phyloP scores from a whole-genome alignment of 2,113 vertebrate genomes.

The Neofelis nebulosa region DNA sequence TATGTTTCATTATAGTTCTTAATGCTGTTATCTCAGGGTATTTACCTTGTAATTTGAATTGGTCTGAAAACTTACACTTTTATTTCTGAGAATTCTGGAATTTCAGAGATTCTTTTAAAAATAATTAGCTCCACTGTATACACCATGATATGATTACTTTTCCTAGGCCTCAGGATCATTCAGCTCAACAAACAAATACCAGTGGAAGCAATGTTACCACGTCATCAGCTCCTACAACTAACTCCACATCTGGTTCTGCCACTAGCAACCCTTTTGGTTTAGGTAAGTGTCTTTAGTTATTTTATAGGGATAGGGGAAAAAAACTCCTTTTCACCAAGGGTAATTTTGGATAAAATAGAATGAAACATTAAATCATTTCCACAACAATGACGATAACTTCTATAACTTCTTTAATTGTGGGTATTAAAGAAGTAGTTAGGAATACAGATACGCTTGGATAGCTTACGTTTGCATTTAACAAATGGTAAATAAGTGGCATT shows the following conservation, averaged over 20 bases:
- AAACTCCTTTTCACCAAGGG: not conserved
- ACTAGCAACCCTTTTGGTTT: constrained; percentile 86
- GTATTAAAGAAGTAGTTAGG: constrained; percentile 18
- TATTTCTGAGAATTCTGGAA: constrained; percentile 9
- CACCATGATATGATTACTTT: constrained; percentile 58
- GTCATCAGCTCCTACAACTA: constrained; percentile 84
- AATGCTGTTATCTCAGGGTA: not conserved
- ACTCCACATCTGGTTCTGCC: constrained; percentile 83
- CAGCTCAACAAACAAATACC: constrained; percentile 83
- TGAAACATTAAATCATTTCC: constrained; percentile 21
- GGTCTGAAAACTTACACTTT: not conserved
- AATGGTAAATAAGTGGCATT: not conserved
- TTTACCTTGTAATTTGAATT: constrained; percentile 33
- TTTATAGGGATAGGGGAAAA: not conserved
- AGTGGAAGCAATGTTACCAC: constrained; percentile 81
- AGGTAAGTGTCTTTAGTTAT: constrained; percentile 82
- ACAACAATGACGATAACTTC: not conserved
- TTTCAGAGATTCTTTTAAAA: constrained; percentile 54
- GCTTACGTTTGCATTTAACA: not conserved
- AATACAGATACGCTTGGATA: not conserved
- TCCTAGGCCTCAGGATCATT: constrained; percentile 85
- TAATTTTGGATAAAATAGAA: constrained; percentile 44
- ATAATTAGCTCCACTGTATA: not conserved
- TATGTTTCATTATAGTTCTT: not conserved
- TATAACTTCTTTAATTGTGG: not conserved